Evolutionary conservation across 1,140 invertebrate genomes (phyloP), one percentile per base, ranked within the genome.

Genomic region (Oedothorax gibbosus): DNA sequence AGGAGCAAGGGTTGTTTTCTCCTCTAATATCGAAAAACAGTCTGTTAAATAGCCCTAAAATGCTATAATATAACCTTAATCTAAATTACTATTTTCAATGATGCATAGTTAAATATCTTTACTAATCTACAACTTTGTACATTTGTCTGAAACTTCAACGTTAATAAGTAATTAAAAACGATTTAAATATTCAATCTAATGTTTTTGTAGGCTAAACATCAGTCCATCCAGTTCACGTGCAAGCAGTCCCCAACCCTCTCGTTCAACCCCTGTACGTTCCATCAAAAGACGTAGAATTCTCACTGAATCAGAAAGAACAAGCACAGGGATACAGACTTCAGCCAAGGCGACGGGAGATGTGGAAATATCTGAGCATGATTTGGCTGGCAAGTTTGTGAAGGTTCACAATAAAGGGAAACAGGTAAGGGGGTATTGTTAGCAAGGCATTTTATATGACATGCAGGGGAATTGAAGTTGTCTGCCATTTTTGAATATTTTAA

Each of bases 351-450:
- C 94, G 88, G 95, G 96, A 15, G 95, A 96, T 88, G 91, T 99
- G 83, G 95, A 97, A 89, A 94, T 99, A 57, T 90, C 92, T 56
- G 97, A 99, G 88, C 93, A 95, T 51, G 95, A 96, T 90, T 92
- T 95, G 6, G 95, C 98, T 78, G 97, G 97, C 77, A 94, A 94
- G 89, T 99, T 93, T 89, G 94, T 99, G 15, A 96, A 96, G 90
- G 91, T 99, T 9, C 92, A 92, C 86, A 99, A 99, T 89, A 98
- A 96, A 89, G 93, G 95, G 62, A 94, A 93, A 86, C 97, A 98
- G 64, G 85, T 94, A 89, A 88, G 87, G 69, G 3, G 4, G 21
- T 77, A 62, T 69, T n/a, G 21, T 12, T 21, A 18, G 14, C 3
- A 5, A 18, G 11, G 20, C 7, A 18, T 69, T 69, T 18, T 69